These are phyloP conservation scores for Notarius lentiginosus DNA, from an alignment of 2,113 vertebrate genomes.

Conservation along the genomic window DNA sequence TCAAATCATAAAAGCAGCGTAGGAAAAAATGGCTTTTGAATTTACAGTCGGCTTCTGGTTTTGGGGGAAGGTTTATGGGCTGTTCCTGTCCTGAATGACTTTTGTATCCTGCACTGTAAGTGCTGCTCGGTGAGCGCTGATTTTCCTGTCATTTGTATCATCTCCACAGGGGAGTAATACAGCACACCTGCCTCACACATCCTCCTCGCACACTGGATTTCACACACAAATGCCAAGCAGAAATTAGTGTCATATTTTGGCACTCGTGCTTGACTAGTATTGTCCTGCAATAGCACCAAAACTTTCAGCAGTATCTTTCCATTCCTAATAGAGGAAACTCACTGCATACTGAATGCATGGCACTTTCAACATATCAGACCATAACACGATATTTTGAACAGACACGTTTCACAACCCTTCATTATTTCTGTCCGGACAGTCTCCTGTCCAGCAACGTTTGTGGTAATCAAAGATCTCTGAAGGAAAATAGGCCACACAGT, in stretches of 20 bases:
- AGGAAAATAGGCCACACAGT: slow-evolving; percentile 47
- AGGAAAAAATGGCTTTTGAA: slow-evolving; percentile 15
- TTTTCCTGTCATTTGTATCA: slow-evolving; percentile 45
- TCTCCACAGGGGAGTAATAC: slow-evolving; percentile 49
- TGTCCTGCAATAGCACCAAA: not conserved
- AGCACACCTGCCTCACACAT: slow-evolving; percentile 52
- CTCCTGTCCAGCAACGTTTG: slow-evolving; percentile 43
- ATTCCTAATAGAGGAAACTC: not conserved
- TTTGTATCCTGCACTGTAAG: slow-evolving; percentile 49
- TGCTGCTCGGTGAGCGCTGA: slow-evolving; percentile 30
- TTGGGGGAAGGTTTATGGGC: slow-evolving; percentile 31
- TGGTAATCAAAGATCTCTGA: slow-evolving; percentile 54
- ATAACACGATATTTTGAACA: not conserved
- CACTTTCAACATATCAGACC: not conserved
- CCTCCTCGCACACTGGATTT: slow-evolving; percentile 32
- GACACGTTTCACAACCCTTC: not conserved
- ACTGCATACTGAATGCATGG: not conserved
- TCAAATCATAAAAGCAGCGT: not conserved
- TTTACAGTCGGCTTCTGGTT: slow-evolving; percentile 24
- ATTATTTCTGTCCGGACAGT: not conserved
- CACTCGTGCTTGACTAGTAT: slow-evolving; percentile 1
- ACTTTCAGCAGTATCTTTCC: not conserved
- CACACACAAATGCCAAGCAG: not conserved
- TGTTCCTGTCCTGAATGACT: slow-evolving; percentile 46
- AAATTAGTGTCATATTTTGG: slow-evolving; percentile 4